Evolutionary conservation across 2,888 invertebrate species (phyloP), one percentile per base, ranked within the genome.

Genomic region (Fragum sueziense): DNA sequence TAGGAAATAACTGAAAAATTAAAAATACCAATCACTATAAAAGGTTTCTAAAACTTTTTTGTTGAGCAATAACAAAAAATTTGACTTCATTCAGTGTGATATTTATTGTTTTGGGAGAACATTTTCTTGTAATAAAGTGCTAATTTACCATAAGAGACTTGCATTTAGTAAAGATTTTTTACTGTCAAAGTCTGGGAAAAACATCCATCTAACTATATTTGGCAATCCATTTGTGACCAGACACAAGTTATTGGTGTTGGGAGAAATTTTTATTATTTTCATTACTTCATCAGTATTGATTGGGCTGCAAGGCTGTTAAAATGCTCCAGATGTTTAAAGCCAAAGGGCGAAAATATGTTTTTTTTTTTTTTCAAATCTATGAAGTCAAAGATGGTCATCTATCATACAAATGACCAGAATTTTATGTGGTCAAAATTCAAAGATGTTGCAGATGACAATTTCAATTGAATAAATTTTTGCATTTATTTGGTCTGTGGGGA

Each of bases 201-300:
- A 47, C 47, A 47, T 47, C n/a, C 47, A 47, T 47, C 17, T 4
- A 47, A 47, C 47, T 47, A 47, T 47, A 47, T 57, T 61, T 29
- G 61, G 61, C 61, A 61, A 61, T 33, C 61, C 61, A 61, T 61
- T 29, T 61, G 61, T 33, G 61, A 33, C 61, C 61, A 61, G 61
- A 61, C 61, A 25, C 11, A n/a, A 61, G 31, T 61, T 61, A 33
- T 29, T 33, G 33, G 61, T 61, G 31, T 61, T 61, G 31, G 6
- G 61, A n/a, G 61, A 27, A 54, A 57, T 57, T 61, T 59, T 61
- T 61, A 57, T 33, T 61, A 61, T 61, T 61, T 57, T 61, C 33
- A 61, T 61, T 61, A 33, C 61, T 33, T 61, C 61, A 61, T 33
- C 57, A 57, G 11, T 57, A 57, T 57, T 57, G 57, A 57, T 57